Evolutionary conservation across 1,140 invertebrate species (phyloP), one percentile per base, ranked within the genome.

Genomic region (Polyergus mexicanus): DNA sequence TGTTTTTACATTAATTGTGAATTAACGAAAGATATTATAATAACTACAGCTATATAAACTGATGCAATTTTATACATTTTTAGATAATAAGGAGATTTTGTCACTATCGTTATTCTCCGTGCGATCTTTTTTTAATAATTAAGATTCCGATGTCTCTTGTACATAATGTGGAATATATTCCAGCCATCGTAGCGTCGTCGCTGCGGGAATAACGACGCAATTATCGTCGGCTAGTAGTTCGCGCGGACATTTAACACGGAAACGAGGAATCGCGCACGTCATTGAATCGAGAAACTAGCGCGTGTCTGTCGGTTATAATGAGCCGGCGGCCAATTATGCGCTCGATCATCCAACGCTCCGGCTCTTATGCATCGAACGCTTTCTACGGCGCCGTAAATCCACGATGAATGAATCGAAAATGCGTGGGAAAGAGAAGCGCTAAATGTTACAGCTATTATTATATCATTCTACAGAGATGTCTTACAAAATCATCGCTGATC

Each of bases 321-420:
- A 69, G 78, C 72, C 74, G 72, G n/a, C 71, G 72, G 60, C 87
- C 85, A 88, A 88, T 88, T 87, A 87, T 76, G 51, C 60, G 69
- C 62, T 56, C 63, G 69, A 87, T 88, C 86, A 41, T 80, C 44
- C 69, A 32, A 51, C 47, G 51, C 85, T 75, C 68, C 68, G 54
- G 13, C 41, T 74, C 38, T 83, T 74, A 74, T 83, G 19, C 78
- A 41, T 41, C 19, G 22, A 41, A 10, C 47, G 11, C 28, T 11
- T 60, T 13, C 13, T 41, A 11, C 16, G 10, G 8, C 25, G 56
- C 54, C 71, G 63, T 38, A 35, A n/a, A n/a, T 68, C 76, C 11
- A 38, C 11, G 41, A 3, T 47, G 28, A 78, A 35, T 22, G 44
- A 25, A 66, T 68, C 41, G 44, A 68, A n/a, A 66, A 56, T 65